phyloP scores from a whole-genome alignment of 2,113 vertebrate species.

The Lipotes vexillifer region DNA sequence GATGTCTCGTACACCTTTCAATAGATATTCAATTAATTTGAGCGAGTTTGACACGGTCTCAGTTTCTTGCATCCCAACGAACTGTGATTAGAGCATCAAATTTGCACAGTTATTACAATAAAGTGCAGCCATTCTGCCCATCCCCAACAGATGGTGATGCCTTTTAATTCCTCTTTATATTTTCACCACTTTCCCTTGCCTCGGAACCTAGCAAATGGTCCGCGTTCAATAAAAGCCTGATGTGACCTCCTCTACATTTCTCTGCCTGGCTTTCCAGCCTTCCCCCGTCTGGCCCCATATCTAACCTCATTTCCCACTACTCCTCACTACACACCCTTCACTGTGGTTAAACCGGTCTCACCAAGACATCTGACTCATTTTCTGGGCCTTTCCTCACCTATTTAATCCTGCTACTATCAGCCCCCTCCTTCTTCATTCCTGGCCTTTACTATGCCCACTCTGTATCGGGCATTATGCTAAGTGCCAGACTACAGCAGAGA shows the following conservation, averaged over 20 bases:
- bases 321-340: constrained; percentile 53
- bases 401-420: not conserved
- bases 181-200: not conserved
- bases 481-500: not conserved
- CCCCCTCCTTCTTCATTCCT: constrained; percentile 41
- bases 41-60: not conserved
- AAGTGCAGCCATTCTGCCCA: not conserved
- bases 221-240: not conserved
- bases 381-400: constrained; percentile 51
- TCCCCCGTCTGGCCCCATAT: not conserved
- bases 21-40: not conserved
- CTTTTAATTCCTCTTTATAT: not conserved
- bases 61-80: not conserved
- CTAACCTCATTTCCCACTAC: constrained; percentile 62
- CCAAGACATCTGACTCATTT: constrained; percentile 34
- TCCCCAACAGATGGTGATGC: not conserved
- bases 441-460: constrained; percentile 5
- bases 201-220: not conserved
- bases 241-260: not conserved
- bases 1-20: not conserved
- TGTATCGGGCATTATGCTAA: not conserved
- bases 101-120: not conserved
- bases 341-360: constrained; percentile 66
- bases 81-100: not conserved
- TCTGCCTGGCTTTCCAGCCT: not conserved